These are phyloP conservation scores for Subacronicta megacephala DNA, from an alignment of 2,888 invertebrate species.

Conservation along the genomic window DNA sequence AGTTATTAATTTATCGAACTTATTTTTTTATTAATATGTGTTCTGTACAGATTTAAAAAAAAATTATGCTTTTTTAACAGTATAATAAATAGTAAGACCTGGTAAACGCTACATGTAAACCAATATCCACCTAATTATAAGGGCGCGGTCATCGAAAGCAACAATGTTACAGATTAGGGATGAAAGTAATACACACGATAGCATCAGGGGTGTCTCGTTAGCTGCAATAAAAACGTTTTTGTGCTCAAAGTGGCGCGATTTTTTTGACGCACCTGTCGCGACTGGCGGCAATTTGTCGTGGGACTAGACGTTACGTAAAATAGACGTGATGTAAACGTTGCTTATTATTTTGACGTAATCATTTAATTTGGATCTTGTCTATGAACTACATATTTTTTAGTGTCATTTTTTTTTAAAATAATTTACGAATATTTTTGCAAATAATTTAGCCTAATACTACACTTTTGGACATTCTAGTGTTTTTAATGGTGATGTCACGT, in stretches of 20 bases:
- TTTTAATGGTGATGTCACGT: too few species aligned
- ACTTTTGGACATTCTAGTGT: too few species aligned
- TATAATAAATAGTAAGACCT: background rate
- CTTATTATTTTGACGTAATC: constrained; percentile 51
- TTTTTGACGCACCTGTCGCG: constrained; percentile 82
- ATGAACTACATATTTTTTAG: background rate
- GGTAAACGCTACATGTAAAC: constrained; percentile 70
- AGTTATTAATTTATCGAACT: too few species aligned
- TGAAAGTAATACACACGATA: constrained; percentile 87
- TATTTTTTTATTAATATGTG: too few species aligned
- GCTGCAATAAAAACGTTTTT: constrained; percentile 84
- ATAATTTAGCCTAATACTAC: too few species aligned
- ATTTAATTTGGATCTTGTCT: constrained; percentile 45
- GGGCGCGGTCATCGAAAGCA: constrained; percentile 76
- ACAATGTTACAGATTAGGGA: constrained; percentile 79
- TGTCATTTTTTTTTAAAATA: background rate
- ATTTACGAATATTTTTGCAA: too few species aligned
- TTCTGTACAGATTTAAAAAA: too few species aligned
- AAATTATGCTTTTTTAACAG: too few species aligned
- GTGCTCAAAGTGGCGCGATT: constrained; percentile 79
- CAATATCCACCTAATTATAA: constrained; percentile 76
- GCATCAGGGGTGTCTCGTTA: constrained; percentile 84
- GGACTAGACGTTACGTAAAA: too few species aligned
- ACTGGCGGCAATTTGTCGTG: constrained; percentile 82
- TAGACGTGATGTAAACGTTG: constrained; percentile 57